Conservation (phyloP, 2,113 vertebrate species). For the Hyperopisus bebe region DNA sequence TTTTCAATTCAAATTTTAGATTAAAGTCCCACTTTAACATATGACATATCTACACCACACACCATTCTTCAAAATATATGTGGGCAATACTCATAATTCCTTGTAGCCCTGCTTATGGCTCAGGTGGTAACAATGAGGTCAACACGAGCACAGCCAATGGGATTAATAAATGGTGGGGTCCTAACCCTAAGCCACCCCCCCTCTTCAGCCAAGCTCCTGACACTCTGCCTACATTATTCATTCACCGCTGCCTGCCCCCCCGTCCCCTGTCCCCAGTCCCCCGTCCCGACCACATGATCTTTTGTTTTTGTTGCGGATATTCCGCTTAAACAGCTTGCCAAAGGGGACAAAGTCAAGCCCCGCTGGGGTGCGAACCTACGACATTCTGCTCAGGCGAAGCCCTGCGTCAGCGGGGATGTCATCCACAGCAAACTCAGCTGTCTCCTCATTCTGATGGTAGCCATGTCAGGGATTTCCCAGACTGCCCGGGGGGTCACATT, state of each 20-base stretch:
- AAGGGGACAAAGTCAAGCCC: not conserved
- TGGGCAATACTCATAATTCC: not conserved
- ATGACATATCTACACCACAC: not conserved
- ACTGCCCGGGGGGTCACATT: not conserved
- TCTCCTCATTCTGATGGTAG: not conserved
- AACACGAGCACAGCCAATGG: not conserved
- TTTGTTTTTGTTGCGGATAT: not conserved
- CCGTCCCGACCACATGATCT: too few species aligned
- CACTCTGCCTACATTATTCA: slow-evolving; percentile 5
- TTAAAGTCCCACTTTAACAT: not conserved
- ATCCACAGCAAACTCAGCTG: not conserved
- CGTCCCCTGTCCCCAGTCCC: too few species aligned
- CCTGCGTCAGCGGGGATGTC: not conserved
- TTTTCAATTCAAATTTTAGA: not conserved
- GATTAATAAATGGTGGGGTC: slow-evolving; percentile 16
- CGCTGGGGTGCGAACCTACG: not conserved
- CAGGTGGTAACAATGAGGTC: slow-evolving; percentile 13
- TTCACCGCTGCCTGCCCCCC: not conserved
- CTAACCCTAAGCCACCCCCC: not conserved
- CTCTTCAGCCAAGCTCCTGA: not conserved
- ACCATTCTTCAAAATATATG: not conserved
- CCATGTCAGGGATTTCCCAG: not conserved
- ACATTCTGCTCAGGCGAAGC: not conserved
- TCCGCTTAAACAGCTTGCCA: not conserved
- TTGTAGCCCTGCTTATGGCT: not conserved